Base-by-base conservation (phyloP, 2,113 vertebrate species). In the Typhlomys cinereus region DNA sequence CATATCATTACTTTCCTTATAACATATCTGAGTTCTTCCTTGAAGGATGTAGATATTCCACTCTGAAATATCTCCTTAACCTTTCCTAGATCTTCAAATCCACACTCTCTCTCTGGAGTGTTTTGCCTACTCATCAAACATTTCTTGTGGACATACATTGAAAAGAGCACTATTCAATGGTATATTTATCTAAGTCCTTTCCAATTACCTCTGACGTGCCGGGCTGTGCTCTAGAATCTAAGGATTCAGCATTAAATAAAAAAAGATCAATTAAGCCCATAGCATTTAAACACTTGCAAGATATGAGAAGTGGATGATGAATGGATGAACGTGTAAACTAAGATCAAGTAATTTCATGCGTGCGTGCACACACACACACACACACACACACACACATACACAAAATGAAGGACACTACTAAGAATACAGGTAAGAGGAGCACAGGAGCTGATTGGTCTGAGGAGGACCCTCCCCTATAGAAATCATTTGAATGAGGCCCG, bases 1-100 rank as follows among this genome's bases (percentile, higher is more conserved):
- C 39, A 11, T 41, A 57, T 80, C 17, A 41, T 44, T 15, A 3
- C 29, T 59, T 52, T 59, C 3, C 15, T 73, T 41, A 44, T 31
- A 61, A 44, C 61, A 71, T 7, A 81, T 15, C 12, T 46, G 17
- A 10, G 84, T n/a, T 14, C n/a, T 82, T 67, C 46, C 29, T 66
- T 66, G 34, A n/a, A 44, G 73, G 39, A 2, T 46, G 36, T 7
- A 21, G 11, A 67, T 36, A n/a, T 27, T 25, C 15, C 85, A 36
- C 90, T 93, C 64, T 83, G 59, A 81, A 57, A 71, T 14, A 75
- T 89, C 69, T 88, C 29, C 50, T 94, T 90, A 48, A 67, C 44
- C 2, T 11, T 71, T 27, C n/a, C 31, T 52, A 14, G 25, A 54
- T 10, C 61, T 89, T 89, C 89, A 64, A 61, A 80, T 44, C 36